Evolutionary conservation across 2,113 vertebrate genomes (phyloP).

Genomic region (Lycocorax pyrrhopterus): DNA sequence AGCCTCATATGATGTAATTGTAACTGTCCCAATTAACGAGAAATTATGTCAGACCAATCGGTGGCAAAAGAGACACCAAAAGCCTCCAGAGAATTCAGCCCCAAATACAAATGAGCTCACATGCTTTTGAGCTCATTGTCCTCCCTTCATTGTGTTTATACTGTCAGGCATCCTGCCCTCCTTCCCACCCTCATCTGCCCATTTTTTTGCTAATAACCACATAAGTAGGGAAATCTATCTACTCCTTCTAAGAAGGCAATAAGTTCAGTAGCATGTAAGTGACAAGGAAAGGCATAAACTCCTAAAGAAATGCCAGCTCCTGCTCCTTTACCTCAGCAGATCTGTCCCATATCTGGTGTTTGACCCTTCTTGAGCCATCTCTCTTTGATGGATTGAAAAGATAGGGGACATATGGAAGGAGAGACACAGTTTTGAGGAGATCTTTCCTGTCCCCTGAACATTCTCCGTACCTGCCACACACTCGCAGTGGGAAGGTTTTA

Average conservation of each 20-base stretch:
- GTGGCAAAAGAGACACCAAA: background rate
- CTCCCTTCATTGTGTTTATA: background rate
- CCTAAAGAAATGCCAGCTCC: background rate
- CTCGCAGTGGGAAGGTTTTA: conserved; percentile 7
- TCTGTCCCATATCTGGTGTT: background rate
- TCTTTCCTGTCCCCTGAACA: background rate
- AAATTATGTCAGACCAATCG: background rate
- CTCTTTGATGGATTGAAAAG: background rate
- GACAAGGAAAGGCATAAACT: background rate
- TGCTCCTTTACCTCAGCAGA: background rate
- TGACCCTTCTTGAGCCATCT: background rate
- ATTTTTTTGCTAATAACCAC: background rate
- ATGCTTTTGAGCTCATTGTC: background rate
- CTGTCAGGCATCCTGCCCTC: background rate
- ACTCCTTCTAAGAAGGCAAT: background rate
- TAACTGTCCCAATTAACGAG: background rate
- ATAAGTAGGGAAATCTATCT: background rate
- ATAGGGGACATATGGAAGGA: background rate
- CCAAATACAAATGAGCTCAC: background rate
- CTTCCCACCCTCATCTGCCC: background rate
- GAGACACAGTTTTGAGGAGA: background rate
- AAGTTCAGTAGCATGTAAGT: background rate
- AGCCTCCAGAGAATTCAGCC: background rate
- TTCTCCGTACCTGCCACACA: conserved; percentile 50
- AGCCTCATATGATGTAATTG: background rate